These are phyloP conservation scores for Mola mola DNA, from an alignment of 2,113 vertebrate species.

Conservation along the genomic window DNA sequence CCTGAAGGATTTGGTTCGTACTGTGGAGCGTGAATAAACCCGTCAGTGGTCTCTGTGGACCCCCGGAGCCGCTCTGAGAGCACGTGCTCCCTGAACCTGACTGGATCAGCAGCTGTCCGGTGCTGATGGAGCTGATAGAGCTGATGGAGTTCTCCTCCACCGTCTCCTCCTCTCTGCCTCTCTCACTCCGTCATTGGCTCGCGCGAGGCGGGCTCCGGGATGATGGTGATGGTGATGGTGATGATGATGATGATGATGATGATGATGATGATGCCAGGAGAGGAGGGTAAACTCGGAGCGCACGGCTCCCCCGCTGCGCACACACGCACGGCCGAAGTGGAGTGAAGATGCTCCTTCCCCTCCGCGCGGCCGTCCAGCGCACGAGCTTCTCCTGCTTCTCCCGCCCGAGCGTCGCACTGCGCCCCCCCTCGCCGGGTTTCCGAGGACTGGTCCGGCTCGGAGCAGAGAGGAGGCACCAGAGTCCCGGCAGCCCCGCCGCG, in stretches of 20 bases:
- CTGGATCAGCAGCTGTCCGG: too few relatives aligned
- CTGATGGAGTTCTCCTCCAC: too few relatives aligned
- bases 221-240: constrained; percentile 51
- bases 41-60: too few relatives aligned
- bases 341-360: constrained; percentile 66
- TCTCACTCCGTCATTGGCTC: constrained; percentile 54
- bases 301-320: constrained; percentile 36
- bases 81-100: too few relatives aligned
- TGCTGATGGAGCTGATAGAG: too few relatives aligned
- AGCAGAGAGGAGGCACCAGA: constrained; percentile 33
- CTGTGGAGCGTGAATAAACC: too few relatives aligned
- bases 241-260: neutral
- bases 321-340: constrained; percentile 58
- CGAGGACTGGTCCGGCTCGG: constrained; percentile 25
- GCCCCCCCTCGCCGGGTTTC: constrained; percentile 24
- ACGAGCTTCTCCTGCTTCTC: neutral
- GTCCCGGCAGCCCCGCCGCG: constrained; percentile 27
- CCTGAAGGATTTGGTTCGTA: too few relatives aligned
- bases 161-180: neutral
- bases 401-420: constrained; percentile 9
- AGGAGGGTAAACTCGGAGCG: constrained; percentile 51
- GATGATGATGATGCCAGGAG: constrained; percentile 32
- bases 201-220: constrained; percentile 37
- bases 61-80: too few relatives aligned
- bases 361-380: constrained; percentile 28